Evolutionary conservation across 1,140 invertebrate species (phyloP).

Genomic region (Bombus ignitus): DNA sequence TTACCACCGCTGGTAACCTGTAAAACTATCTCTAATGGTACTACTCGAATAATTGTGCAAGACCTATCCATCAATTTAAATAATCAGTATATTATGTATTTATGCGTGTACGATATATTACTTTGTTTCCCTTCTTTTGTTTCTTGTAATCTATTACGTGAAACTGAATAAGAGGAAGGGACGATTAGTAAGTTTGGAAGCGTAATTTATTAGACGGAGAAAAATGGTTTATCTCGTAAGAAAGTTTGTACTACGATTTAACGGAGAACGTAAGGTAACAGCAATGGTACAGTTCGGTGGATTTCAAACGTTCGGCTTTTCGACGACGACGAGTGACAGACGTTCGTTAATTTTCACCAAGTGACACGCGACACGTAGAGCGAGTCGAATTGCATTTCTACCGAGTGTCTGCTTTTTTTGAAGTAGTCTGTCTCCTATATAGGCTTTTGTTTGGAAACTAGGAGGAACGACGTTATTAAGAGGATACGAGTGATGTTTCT

Average conservation of each 20-base stretch:
- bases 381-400: not conserved
- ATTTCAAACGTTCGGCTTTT: not conserved
- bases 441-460: not conserved
- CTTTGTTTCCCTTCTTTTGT: not conserved
- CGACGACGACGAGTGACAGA: not conserved
- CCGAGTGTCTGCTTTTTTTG: not conserved
- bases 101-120: not conserved
- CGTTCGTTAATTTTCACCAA: not conserved
- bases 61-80: too few species aligned
- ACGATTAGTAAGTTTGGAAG: too few species aligned
- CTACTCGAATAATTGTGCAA: too few species aligned
- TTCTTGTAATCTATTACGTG: not conserved
- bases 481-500: not conserved
- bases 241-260: not conserved
- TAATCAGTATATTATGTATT: too few species aligned
- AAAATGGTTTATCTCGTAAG: not conserved
- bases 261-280: not conserved
- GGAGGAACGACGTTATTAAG: not conserved
- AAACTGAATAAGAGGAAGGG: not conserved
- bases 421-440: too few species aligned
- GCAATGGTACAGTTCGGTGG: not conserved
- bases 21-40: too few species aligned
- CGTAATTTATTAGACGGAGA: too few species aligned
- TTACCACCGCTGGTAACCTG: too few species aligned
- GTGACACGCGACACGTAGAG: not conserved